Evolutionary conservation across 2,113 vertebrate genomes (phyloP), one percentile per base, ranked within the genome.

Genomic region (Megaceryle maxima): DNA sequence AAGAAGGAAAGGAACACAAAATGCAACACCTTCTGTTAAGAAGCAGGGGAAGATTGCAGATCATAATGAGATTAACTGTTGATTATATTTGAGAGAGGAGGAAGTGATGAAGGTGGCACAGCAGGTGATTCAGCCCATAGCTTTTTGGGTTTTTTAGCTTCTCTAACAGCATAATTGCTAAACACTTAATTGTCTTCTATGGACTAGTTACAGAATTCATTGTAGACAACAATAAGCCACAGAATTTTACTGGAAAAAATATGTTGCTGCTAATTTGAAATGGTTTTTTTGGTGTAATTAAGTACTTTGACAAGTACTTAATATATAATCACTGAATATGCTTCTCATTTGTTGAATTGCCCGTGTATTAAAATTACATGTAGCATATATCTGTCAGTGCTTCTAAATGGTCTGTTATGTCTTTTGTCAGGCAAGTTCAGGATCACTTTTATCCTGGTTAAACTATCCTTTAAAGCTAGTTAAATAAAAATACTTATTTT

Each of bases 1-100:
- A 78, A 78, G 60, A 67, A 84, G 37, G 41, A 80, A 70, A 25
- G 63, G 43, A 88, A 57, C 14, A 79, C 31, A 92, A 78, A 94
- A 92, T 79, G 51, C 48, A 87, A 51, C 56, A 94, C 66, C 31
- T 94, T 94, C 88, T 91, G 77, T 82, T 95, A 68, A 78, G 81
- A 69, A 87, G 73, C 51, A 51, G 77, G 72, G n/a, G 31, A 83
- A 56, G 53, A 78, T 8, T 84, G 56, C 46, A 89, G 50, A 82
- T 92, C 10, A 11, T 87, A 91, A 53, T 46, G 88, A 85, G 50
- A 83, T 85, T 70, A 89, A 84, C 33, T 73, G 64, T 57, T 70
- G 62, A 41, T 79, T 75, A 5, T 80, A 44, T 95, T 67, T 86
- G 53, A 84, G 75, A 63, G 55, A 28, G n/a, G 28, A 80, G 59